Conservation (phyloP, 2,888 invertebrate species). For the Strigamia transsilvanica region DNA sequence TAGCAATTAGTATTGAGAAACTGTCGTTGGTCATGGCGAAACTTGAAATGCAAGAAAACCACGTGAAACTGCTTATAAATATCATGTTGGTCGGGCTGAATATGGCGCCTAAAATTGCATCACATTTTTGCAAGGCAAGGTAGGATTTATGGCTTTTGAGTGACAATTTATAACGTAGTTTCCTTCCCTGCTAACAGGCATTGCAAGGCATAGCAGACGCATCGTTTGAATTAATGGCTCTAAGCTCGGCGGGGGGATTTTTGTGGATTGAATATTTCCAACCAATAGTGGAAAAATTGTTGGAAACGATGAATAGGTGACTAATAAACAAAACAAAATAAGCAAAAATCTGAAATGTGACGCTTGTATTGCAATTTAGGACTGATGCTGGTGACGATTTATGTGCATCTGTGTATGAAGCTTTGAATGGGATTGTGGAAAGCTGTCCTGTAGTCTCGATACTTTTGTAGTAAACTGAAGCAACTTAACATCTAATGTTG, state of each 20-base stretch:
- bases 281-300: conserved; percentile 10
- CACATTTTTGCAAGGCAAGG: conserved; percentile 11
- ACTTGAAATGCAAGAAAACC: neutral
- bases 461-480: neutral
- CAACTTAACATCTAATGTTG: neutral
- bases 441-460: neutral
- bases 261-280: neutral
- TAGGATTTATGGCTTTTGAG: neutral
- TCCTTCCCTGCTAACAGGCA: neutral
- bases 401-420: neutral
- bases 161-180: neutral
- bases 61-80: neutral
- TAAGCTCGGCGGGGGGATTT: neutral
- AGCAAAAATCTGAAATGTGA: neutral
- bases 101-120: neutral
- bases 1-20: neutral
- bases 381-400: neutral
- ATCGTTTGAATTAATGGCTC: neutral
- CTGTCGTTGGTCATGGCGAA: neutral
- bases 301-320: neutral
- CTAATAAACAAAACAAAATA: neutral
- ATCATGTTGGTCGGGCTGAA: neutral
- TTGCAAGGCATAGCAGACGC: neutral
- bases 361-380: neutral
- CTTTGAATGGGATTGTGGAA: conserved; percentile 1